Base-by-base conservation (phyloP, 2,888 invertebrate species). In the Ophion ventricosus region DNA sequence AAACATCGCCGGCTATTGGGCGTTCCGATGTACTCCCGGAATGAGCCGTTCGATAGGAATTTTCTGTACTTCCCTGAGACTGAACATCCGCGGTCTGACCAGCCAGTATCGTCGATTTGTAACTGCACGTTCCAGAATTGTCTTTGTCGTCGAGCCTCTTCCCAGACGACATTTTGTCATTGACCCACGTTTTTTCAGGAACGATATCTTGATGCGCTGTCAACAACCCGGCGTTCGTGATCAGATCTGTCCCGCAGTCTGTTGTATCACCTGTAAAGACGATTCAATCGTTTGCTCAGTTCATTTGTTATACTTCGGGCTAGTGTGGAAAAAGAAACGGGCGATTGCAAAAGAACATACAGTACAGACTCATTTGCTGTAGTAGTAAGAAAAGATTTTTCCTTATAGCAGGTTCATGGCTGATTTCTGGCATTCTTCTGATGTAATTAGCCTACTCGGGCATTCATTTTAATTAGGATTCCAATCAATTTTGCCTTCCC, bases 61-160 rank as follows among this genome's bases (percentile, higher is more conserved):
- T 82, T 56, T 80, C 84, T 1, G 78, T 82, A 11, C 75, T 81
- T 4, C 56, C 61, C 11, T 61, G 75, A 5, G 82, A 82, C 0
- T 82, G 82, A 0, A 26, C 35, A 20, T 79, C 56, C 0, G 23
- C 67, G 0, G 43, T 75, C 0, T 70, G 83, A 49, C 86, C 85
- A n/a, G 86, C 83, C 17, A 83, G 29, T 59, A 86, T 84, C 10
- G 82, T 74, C 0, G 87, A 86, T 64, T 75, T 66, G 73, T 66
- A 77, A 63, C 83, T 84, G 25, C 77, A n/a, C 1, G 76, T 73
- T 11, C 14, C 69, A 1, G 87, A 79, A 10, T 56, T 76, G 7
- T 78, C 75, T 10, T 70, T 61, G 11, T 61, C 66, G 10, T 5
- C 29, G 56, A 7, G 14, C 17, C 8, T 64, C 23, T 63, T 57